Percentiles rank a stretch among this genome's conserved stretches.
phyloP scores from a whole-genome alignment of 1,140 invertebrate genomes.

The Magallana ariakensis region DNA sequence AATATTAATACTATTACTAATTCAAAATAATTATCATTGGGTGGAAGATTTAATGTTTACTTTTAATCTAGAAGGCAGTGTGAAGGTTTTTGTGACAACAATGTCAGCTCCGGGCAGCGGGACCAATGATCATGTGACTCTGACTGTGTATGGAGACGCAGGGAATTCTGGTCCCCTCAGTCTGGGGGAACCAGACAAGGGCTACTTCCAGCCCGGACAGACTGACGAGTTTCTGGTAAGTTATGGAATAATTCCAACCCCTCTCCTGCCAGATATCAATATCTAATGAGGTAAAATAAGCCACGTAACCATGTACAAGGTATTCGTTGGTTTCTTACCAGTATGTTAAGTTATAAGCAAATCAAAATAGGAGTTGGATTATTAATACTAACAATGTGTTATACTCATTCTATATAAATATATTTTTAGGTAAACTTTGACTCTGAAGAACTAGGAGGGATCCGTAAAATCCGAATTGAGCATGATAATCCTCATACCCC shows the following conservation, averaged over 20 bases:
- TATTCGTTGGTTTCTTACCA: too few relatives aligned
- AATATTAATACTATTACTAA: too few relatives aligned
- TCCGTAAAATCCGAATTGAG: constrained; percentile 74
- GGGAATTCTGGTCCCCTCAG: constrained; percentile 70
- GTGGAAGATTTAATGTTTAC: too few relatives aligned
- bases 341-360: too few relatives aligned
- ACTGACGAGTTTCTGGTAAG: constrained; percentile 75
- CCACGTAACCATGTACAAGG: too few relatives aligned
- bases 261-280: too few relatives aligned
- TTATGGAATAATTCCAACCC: neutral
- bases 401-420: too few relatives aligned
- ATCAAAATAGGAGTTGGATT: neutral
- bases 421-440: constrained; percentile 61
- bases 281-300: too few relatives aligned
- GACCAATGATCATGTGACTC: constrained; percentile 73
- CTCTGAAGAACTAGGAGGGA: constrained; percentile 69
- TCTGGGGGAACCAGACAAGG: constrained; percentile 62
- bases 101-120: constrained; percentile 63
- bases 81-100: constrained; percentile 62
- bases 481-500: constrained; percentile 66
- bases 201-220: constrained; percentile 68
- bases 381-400: neutral
- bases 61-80: constrained; percentile 65
- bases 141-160: constrained; percentile 75
- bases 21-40: too few relatives aligned